A percentile compares a stretch with the other conserved stretches of the same genome.
phyloP scores from a whole-genome alignment of 2,797 vertebrate species.

The Sebastes hubbsi region DNA sequence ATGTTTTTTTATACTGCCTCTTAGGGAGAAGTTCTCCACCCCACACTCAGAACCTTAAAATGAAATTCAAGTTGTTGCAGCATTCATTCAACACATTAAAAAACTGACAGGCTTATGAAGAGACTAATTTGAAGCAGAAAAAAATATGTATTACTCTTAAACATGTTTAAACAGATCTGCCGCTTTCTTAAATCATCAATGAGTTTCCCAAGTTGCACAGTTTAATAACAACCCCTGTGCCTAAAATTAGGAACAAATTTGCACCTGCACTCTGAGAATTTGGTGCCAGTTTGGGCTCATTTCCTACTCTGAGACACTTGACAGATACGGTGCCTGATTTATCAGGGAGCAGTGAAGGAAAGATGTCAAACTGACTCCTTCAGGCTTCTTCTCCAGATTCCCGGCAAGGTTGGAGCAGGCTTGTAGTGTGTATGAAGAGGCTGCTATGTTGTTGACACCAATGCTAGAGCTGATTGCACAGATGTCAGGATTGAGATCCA shows the following conservation, averaged over 20 bases:
- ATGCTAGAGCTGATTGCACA: conserved; percentile 38
- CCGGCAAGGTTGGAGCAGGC: not conserved
- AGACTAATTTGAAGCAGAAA: not conserved
- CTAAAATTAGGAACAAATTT: not conserved
- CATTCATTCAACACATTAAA: not conserved
- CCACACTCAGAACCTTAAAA: not conserved
- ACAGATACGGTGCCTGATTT: not conserved
- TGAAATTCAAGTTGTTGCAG: not conserved
- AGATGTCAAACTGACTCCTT: not conserved
- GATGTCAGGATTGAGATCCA: conserved; percentile 52
- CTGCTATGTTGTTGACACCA: conserved; percentile 24
- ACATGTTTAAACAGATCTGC: not conserved
- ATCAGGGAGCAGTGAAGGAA: not conserved
- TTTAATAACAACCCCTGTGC: not conserved
- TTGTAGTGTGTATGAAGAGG: conserved; percentile 19
- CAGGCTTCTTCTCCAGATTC: not conserved
- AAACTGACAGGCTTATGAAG: not conserved
- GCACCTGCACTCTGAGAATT: not conserved
- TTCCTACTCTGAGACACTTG: not conserved
- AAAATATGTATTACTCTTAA: no score
- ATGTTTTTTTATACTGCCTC: not conserved
- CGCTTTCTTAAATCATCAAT: not conserved
- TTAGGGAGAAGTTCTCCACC: not conserved
- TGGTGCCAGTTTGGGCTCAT: not conserved
- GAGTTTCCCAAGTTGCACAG: not conserved